Percentiles rank a stretch among this genome's conserved stretches.
Conservation (phyloP, 2,888 invertebrate species). For the Diploptera punctata region DNA sequence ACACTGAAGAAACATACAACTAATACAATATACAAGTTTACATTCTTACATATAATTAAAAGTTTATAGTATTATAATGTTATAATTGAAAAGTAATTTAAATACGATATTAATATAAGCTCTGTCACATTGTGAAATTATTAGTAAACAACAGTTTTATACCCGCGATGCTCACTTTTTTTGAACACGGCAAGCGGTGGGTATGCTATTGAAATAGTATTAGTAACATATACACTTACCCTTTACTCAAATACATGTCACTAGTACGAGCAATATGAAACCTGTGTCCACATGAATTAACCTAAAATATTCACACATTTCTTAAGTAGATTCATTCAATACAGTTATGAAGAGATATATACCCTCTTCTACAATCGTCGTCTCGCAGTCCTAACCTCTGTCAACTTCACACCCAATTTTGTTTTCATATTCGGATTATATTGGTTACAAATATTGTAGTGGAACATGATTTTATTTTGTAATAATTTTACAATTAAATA, state of each 20-base stretch:
- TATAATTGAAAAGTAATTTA: background rate
- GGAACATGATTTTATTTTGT: background rate
- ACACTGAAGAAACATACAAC: background rate
- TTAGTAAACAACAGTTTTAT: slow-evolving; percentile 41
- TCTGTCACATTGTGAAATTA: slow-evolving; percentile 39
- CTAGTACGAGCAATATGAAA: slow-evolving; percentile 24
- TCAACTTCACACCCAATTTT: slow-evolving; percentile 29
- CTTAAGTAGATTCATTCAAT: slow-evolving; percentile 37
- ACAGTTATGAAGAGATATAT: slow-evolving; percentile 36
- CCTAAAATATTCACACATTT: slow-evolving; percentile 32
- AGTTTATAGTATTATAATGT: background rate
- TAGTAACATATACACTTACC: slow-evolving; percentile 20
- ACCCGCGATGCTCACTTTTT: slow-evolving; percentile 42
- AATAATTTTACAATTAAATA: background rate
- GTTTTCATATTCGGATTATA: background rate
- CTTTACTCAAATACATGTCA: slow-evolving; percentile 33
- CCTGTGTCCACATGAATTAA: slow-evolving; percentile 19
- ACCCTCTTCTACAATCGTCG: slow-evolving; percentile 39
- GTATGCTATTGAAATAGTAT: background rate
- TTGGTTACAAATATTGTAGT: background rate
- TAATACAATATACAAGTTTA: background rate
- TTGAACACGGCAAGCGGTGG: slow-evolving; percentile 39
- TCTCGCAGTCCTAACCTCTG: slow-evolving; percentile 37
- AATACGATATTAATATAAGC: background rate
- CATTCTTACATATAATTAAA: background rate